phyloP scores from a whole-genome alignment of 2,888 invertebrate species.

The Branchinecta sandiegonensis region DNA sequence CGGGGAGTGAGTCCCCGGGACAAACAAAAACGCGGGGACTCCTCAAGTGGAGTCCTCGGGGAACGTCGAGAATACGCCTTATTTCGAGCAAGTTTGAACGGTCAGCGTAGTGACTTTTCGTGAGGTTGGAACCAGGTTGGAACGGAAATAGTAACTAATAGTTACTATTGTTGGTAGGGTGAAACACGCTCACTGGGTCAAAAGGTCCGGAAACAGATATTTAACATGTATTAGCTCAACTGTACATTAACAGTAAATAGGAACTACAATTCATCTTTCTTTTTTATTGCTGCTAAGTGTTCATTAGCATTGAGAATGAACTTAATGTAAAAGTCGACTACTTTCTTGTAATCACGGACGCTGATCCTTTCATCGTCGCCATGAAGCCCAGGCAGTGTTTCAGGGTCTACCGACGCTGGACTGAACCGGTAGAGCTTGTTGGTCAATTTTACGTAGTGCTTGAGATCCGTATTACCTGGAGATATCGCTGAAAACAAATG shows the following conservation, averaged over 20 bases:
- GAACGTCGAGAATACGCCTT: no score
- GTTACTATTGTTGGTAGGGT: no score
- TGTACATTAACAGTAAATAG: not conserved
- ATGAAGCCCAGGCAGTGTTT: slow-evolving; percentile 30
- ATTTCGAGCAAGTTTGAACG: no score
- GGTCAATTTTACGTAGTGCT: slow-evolving; percentile 35
- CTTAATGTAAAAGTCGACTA: slow-evolving; percentile 38
- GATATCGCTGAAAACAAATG: slow-evolving; percentile 28
- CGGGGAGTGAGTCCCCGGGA: no score
- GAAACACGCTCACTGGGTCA: no score
- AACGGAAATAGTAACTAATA: no score
- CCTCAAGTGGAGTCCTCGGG: no score
- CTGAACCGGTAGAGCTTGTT: slow-evolving; percentile 37
- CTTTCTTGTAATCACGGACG: slow-evolving; percentile 35
- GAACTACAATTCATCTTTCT: slow-evolving; percentile 3
- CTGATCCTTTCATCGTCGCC: slow-evolving; percentile 40
- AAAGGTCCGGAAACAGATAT: no score
- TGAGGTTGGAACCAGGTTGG: no score
- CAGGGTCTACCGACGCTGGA: slow-evolving; percentile 30
- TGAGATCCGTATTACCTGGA: slow-evolving; percentile 37
- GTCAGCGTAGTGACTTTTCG: no score
- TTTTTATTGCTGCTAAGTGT: not conserved
- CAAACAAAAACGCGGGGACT: no score
- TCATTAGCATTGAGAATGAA: slow-evolving; percentile 36
- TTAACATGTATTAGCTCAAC: no score